phyloP scores from a whole-genome alignment of 2,113 vertebrate genomes.

The Kryptolebias marmoratus region DNA sequence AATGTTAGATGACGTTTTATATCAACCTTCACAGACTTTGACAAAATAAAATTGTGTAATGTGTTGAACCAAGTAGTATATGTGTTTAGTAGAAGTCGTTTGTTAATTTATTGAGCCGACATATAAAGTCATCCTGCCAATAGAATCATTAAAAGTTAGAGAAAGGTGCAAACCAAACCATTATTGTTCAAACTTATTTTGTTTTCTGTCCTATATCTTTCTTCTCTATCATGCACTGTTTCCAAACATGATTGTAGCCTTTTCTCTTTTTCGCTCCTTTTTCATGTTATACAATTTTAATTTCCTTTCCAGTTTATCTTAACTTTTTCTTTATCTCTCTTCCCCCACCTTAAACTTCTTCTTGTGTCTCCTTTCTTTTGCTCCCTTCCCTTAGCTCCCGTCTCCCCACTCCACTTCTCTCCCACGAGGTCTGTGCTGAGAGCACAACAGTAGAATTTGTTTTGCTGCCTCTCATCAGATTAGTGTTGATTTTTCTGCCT shows the following conservation, averaged over 20 bases:
- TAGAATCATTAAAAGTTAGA: neutral
- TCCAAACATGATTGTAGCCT: neutral
- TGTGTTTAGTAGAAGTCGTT: neutral
- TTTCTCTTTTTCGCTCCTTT: neutral
- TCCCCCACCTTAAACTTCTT: constrained; percentile 1
- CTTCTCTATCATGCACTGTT: neutral
- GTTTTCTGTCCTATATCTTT: constrained; percentile 2
- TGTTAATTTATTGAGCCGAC: neutral
- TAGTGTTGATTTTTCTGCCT: constrained; percentile 90
- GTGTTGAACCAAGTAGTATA: no score
- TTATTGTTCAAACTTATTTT: constrained; percentile 9
- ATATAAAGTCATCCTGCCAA: neutral
- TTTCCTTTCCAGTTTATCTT: neutral
- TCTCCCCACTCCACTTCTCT: constrained; percentile 21
- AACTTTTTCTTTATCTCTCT: neutral
- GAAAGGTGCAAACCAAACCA: neutral
- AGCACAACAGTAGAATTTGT: constrained; percentile 84
- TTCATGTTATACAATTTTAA: neutral
- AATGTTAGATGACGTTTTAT: no score
- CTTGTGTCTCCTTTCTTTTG: neutral
- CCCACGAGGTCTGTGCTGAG: constrained; percentile 59
- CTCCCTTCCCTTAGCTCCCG: neutral
- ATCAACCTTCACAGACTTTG: no score
- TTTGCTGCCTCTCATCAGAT: constrained; percentile 90
- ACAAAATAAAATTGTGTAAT: no score